These are phyloP conservation scores for Actinostola sp. DNA, from an alignment of 92 coral and sea anemone genomes.

Conservation along the genomic window DNA sequence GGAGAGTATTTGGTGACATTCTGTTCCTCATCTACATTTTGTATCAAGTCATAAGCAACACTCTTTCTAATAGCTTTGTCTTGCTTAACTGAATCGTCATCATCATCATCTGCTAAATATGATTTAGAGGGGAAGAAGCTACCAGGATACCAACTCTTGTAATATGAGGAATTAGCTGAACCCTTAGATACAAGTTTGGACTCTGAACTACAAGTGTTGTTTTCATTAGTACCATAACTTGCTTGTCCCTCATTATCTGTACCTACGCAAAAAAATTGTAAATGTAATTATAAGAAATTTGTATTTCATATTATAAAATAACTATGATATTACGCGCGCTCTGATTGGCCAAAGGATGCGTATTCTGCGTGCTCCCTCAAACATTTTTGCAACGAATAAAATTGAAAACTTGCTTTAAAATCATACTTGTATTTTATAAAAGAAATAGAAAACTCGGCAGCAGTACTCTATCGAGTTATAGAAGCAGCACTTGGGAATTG, in stretches of 20 bases:
- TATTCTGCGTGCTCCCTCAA: too few species aligned
- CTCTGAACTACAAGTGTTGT: background rate
- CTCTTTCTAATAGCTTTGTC: background rate
- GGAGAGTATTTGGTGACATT: background rate
- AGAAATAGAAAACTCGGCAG: too few species aligned
- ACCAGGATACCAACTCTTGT: conserved; percentile 48
- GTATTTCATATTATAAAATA: too few species aligned
- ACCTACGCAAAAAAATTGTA: background rate
- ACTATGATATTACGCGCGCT: too few species aligned
- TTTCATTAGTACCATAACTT: background rate
- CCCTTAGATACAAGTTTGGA: background rate
- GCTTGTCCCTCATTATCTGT: background rate
- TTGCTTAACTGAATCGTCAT: conserved; percentile 7
- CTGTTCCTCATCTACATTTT: conserved; percentile 13
- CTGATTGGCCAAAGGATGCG: too few species aligned
- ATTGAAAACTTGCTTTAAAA: too few species aligned
- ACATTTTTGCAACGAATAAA: too few species aligned
- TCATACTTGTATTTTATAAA: too few species aligned
- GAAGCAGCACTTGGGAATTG: too few species aligned
- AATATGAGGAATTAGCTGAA: conserved; percentile 19
- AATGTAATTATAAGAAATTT: too few species aligned
- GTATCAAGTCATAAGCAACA: conserved; percentile 16
- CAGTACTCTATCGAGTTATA: too few species aligned
- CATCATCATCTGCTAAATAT: background rate
- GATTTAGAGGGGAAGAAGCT: conserved; percentile 36